Conservation (phyloP, 2,888 invertebrate genomes). For the Hirudinaria manillensis region DNA sequence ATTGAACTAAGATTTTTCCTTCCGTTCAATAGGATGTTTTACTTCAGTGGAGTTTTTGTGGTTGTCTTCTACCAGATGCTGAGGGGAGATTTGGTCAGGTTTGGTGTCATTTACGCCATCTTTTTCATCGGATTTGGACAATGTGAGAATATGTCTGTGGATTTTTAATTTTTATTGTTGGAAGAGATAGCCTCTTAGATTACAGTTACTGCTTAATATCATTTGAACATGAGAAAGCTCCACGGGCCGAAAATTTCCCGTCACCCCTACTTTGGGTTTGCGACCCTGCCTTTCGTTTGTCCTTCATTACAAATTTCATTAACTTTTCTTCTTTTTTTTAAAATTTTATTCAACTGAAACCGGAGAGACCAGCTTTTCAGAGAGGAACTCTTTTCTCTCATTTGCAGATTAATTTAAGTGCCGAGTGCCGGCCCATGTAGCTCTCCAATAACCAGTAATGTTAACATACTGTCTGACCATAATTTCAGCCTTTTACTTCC, state of each 20-base stretch:
- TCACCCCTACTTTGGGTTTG: too few species aligned
- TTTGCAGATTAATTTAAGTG: too few species aligned
- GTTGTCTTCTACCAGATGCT: conserved; percentile 99
- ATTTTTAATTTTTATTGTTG: not conserved
- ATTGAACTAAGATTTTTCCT: too few species aligned
- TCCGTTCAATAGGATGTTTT: conserved; percentile 68
- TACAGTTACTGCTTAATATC: not conserved
- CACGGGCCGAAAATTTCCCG: not conserved
- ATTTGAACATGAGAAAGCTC: not conserved
- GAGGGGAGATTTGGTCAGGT: conserved; percentile 95
- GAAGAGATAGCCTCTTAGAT: not conserved
- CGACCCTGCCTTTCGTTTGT: too few species aligned
- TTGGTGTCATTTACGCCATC: conserved; percentile 91
- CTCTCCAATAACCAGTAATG: too few species aligned
- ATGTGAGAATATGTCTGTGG: conserved; percentile 61
- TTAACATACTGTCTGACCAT: too few species aligned
- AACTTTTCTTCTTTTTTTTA: too few species aligned
- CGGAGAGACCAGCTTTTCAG: too few species aligned
- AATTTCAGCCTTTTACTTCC: conserved; percentile 62
- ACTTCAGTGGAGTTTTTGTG: conserved; percentile 93
- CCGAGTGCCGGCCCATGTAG: too few species aligned
- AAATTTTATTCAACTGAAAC: too few species aligned
- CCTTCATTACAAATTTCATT: too few species aligned
- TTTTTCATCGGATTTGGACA: conserved; percentile 92
- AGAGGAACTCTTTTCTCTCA: too few species aligned